Evolutionary conservation across 2,888 invertebrate genomes (phyloP).

Genomic region (Sphaerophoria taeniata): DNA sequence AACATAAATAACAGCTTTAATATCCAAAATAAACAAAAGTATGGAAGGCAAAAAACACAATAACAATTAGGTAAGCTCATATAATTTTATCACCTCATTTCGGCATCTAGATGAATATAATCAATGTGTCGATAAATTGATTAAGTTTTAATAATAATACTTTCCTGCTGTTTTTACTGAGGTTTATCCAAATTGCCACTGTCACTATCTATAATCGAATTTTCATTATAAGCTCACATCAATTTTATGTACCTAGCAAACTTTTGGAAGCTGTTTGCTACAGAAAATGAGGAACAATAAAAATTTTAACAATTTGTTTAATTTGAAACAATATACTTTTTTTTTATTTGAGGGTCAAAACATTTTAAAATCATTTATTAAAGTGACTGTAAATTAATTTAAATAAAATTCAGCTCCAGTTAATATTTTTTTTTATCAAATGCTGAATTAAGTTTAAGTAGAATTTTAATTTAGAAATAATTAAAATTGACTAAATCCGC

Average conservation of each 20-base stretch:
- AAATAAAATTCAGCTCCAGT: background rate
- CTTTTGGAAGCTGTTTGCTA: background rate
- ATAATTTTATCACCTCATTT: background rate
- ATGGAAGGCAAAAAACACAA: no score
- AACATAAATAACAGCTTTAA: no score
- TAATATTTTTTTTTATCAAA: background rate
- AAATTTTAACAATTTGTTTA: slow-evolving; percentile 2
- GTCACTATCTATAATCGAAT: slow-evolving; percentile 10
- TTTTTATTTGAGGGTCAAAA: background rate
- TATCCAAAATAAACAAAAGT: no score
- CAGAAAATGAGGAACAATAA: background rate
- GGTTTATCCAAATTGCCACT: background rate
- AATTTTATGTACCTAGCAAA: background rate
- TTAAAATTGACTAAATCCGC: no score
- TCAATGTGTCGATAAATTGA: background rate
- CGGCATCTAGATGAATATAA: background rate
- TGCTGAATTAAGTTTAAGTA: background rate
- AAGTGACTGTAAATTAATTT: background rate
- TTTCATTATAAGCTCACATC: slow-evolving; percentile 5
- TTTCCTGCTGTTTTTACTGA: background rate
- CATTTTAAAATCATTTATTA: background rate
- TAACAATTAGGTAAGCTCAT: background rate
- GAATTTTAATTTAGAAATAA: no score
- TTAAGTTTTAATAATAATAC: slow-evolving; percentile 6
- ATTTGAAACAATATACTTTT: background rate